A percentile compares a stretch with the other conserved stretches of the same genome.
phyloP scores from a whole-genome alignment of 2,113 vertebrate species.

The Ophthalmolycus amberensis region DNA sequence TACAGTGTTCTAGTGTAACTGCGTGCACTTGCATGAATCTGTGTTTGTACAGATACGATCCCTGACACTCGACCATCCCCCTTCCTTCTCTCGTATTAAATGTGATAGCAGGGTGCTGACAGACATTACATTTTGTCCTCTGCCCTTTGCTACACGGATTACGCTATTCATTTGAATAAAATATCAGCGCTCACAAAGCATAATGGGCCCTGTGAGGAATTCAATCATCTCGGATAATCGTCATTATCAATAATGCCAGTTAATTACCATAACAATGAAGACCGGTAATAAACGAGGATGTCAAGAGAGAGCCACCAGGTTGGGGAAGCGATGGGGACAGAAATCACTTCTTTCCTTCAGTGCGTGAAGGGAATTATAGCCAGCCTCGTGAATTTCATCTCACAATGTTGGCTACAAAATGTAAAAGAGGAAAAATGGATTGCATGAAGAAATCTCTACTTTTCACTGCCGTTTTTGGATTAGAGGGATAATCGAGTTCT shows the following conservation, averaged over 20 bases:
- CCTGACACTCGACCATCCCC: slow-evolving; percentile 49
- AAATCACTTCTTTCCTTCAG: slow-evolving; percentile 41
- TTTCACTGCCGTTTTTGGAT: slow-evolving; percentile 55
- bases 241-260: slow-evolving; percentile 84
- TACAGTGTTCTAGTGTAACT: slow-evolving; percentile 29
- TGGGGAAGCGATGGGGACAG: slow-evolving; percentile 47
- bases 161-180: slow-evolving; percentile 79
- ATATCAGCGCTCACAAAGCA: slow-evolving; percentile 76
- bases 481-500: slow-evolving; percentile 59
- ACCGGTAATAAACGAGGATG: slow-evolving; percentile 78
- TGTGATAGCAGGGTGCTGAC: slow-evolving; percentile 66
- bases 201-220: slow-evolving; percentile 81
- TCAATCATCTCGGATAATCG: slow-evolving; percentile 82
- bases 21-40: slow-evolving; percentile 44
- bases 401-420: slow-evolving; percentile 23
- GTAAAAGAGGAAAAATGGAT: slow-evolving; percentile 51
- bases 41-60: slow-evolving; percentile 38
- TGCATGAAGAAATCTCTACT: slow-evolving; percentile 32
- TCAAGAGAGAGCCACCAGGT: slow-evolving; percentile 69
- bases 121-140: slow-evolving; percentile 73
- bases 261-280: slow-evolving; percentile 85
- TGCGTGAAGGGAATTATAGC: background rate
- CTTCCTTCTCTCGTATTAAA: slow-evolving; percentile 61
- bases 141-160: slow-evolving; percentile 72
- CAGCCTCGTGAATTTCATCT: slow-evolving; percentile 38